A percentile compares a stretch with the other conserved stretches of the same genome.
These are phyloP conservation scores for Ceratosolen solmsi DNA, from an alignment of 1,140 invertebrate species.

Conservation along the genomic window DNA sequence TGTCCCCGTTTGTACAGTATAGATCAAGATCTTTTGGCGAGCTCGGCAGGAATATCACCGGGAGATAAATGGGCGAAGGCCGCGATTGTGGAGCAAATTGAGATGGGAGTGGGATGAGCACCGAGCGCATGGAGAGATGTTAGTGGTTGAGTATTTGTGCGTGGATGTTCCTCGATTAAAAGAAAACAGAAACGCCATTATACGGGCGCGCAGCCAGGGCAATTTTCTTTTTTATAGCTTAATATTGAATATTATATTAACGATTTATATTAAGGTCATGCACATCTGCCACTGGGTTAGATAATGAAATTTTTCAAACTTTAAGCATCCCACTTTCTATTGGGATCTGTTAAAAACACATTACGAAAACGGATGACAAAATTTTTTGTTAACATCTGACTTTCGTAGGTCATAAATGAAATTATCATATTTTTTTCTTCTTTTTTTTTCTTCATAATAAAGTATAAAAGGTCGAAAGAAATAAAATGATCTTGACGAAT, in stretches of 20 bases:
- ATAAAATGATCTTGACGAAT: background rate
- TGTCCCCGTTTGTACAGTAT: background rate
- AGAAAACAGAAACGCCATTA: too few species aligned
- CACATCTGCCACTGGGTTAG: background rate
- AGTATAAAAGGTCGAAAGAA: background rate
- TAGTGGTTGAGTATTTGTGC: too few species aligned
- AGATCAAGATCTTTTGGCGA: background rate
- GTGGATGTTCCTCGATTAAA: too few species aligned
- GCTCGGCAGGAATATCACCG: background rate
- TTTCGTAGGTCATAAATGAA: background rate
- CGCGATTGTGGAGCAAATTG: slow-evolving; percentile 18
- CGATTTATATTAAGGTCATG: background rate
- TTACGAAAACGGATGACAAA: background rate
- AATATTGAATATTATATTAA: too few species aligned
- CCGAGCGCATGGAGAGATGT: too few species aligned
- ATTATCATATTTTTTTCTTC: background rate
- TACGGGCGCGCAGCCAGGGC: too few species aligned
- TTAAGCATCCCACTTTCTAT: background rate
- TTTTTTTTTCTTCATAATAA: background rate
- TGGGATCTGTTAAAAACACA: background rate
- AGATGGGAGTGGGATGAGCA: background rate
- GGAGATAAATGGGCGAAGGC: background rate
- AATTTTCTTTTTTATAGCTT: too few species aligned
- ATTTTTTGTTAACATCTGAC: background rate
- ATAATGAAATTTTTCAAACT: background rate